phyloP scores from a whole-genome alignment of 2,888 invertebrate species.

The Acutogordius australiensis region DNA sequence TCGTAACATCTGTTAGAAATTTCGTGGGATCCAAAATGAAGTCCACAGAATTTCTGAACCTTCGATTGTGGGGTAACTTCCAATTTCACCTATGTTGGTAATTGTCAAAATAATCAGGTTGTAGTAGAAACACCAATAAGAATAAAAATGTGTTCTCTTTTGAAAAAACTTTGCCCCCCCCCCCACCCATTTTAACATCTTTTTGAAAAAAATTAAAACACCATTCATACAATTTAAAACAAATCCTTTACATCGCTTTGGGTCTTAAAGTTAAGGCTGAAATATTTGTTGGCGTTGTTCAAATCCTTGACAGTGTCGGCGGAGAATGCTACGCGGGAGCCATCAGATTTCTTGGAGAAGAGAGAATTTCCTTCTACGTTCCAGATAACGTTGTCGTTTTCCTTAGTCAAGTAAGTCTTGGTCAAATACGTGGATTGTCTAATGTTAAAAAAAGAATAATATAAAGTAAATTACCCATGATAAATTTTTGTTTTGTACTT shows the following conservation, averaged over 20 bases:
- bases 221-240: no score
- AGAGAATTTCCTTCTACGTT: background rate
- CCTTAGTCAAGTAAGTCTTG: background rate
- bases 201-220: no score
- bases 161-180: no score
- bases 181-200: no score
- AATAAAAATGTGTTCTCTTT: no score
- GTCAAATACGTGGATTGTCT: background rate
- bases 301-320: background rate
- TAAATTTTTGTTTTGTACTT: no score
- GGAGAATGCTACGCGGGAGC: background rate
- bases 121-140: no score
- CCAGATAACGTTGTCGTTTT: slow-evolving; percentile 3
- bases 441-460: background rate
- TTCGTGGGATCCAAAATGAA: background rate
- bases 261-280: background rate
- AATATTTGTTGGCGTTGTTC: background rate
- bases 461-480: background rate
- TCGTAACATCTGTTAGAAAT: background rate
- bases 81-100: background rate
- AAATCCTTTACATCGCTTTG: background rate
- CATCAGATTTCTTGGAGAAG: background rate
- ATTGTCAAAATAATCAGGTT: background rate
- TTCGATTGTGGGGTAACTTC: background rate
- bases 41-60: background rate